Evolutionary conservation across 2,888 invertebrate species (phyloP), one percentile per base, ranked within the genome.

Genomic region (Leucania comma): DNA sequence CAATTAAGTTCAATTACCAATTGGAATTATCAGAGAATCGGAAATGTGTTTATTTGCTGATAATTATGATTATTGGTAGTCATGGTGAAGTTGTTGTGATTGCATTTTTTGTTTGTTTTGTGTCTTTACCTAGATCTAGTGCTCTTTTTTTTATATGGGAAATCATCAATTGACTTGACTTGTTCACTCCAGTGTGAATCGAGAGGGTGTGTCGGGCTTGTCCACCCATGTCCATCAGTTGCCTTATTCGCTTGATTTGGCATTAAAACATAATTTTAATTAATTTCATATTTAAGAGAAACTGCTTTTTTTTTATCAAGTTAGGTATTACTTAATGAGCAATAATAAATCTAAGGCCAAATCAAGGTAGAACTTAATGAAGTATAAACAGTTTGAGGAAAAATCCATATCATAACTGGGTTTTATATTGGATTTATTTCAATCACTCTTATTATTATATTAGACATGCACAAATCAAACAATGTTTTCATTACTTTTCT

Each of bases 1-100:
- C 82, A 88, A 87, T 89, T 87, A 85, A 82, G 75, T 83, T 79
- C 83, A 80, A 84, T 78, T 80, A 75, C 57, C 57, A 53, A 60
- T 68, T 54, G 67, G 20, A 58, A 68, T 65, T 62, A 72, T 79
- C 56, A 57, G 64, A 48, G 32, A 24, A 60, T 32, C n/a, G 0
- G 1, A 51, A 42, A n/a, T 0, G 9, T 59, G n/a, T 76, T 57
- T 56, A 68, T 22, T 3, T 50, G 42, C 32, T 76, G 62, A 74
- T 75, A 75, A 46, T 70, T 72, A 42, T 72, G 54, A 64, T 71
- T 29, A 46, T 38, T 14, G 6, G 8, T 9, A 17, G 8, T 32
- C 9, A 14, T 22, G 8, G 22, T 12, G 9, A 58, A 26, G 38
- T 48, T 56, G 42, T 42, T 60, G 56, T 57, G 24, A 46, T 61